phyloP scores from a whole-genome alignment of 2,797 vertebrate genomes.

The Urocyon cinereoargenteus region DNA sequence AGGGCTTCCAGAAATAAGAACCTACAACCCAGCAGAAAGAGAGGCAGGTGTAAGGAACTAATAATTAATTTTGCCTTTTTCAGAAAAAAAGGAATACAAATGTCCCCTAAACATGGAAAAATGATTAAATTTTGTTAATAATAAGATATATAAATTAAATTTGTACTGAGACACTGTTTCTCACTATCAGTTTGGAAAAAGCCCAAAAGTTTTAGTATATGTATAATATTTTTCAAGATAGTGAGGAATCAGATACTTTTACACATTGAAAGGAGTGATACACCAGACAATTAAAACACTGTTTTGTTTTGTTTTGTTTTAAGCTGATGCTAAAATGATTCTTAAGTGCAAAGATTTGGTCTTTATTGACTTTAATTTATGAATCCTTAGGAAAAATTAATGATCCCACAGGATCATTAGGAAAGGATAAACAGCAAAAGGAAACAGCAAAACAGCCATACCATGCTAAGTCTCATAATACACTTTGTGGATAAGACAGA shows the following conservation, averaged over 20 bases:
- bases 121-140: background rate
- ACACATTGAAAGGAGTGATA: constrained; percentile 21
- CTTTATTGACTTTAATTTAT: constrained; percentile 38
- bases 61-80: background rate
- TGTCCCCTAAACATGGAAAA: background rate
- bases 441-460: background rate
- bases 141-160: background rate
- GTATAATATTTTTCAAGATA: background rate
- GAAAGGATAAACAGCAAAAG: background rate
- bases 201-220: background rate
- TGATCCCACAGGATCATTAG: background rate
- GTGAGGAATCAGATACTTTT: background rate
- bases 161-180: background rate
- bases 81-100: background rate
- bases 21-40: background rate
- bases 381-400: background rate
- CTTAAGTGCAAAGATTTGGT: background rate
- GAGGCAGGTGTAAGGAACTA: background rate
- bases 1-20: constrained; percentile 35
- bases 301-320: background rate
- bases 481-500: background rate
- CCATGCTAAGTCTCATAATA: background rate
- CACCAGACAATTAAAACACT: background rate
- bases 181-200: background rate
- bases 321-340: constrained; percentile 15